Base-by-base conservation (phyloP, 1,140 invertebrate species). In the Pogonomyrmex barbatus region DNA sequence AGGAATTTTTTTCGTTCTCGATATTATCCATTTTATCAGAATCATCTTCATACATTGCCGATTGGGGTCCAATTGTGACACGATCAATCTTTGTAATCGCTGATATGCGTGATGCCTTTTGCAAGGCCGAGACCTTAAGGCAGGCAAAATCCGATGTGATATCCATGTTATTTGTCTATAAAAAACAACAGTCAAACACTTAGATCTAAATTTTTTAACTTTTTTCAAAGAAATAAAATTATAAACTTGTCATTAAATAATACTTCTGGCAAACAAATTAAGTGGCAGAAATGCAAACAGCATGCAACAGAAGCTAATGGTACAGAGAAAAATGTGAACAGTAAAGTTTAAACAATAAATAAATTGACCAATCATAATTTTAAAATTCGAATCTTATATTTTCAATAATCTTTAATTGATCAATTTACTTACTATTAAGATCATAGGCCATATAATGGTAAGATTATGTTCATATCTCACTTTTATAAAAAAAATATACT, bases 71-170 rank as follows among this genome's bases (percentile, higher is more conserved):
- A 76, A 95, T 91, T 0, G 94, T 95, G 8, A 94, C 91, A 67
- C 93, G 77, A 52, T 94, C 83, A 33, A 94, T 85, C 65, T 88
- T 88, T 1, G 81, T 71, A 2, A 47, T 75, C 0, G 63, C 63
- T 12, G 91, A 93, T 54, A 95, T 90, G 70, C 89, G 70, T 14
- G 85, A 91, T 1, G 92, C 93, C 88, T 96, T 96, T 14, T 89
- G 77, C 4, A 95, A 89, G 6, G 93, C 93, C 4, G 95, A 95
- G 17, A 94, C 88, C 93, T 95, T 95, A 4, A 95, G 79, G 17
- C 92, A 92, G 50, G 91, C 88, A 85, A 95, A 95, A 30, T 94
- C 93, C 8, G 92, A 87, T 4, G 89, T 86, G 14, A 93, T 58
- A 4, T 89, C 89, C 87, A 93, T 93, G 12, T 89, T 78, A 2